A percentile compares a stretch with the other conserved stretches of the same genome.
Evolutionary conservation across 2,797 vertebrate genomes (phyloP).

Genomic region (Scarus forsteni): DNA sequence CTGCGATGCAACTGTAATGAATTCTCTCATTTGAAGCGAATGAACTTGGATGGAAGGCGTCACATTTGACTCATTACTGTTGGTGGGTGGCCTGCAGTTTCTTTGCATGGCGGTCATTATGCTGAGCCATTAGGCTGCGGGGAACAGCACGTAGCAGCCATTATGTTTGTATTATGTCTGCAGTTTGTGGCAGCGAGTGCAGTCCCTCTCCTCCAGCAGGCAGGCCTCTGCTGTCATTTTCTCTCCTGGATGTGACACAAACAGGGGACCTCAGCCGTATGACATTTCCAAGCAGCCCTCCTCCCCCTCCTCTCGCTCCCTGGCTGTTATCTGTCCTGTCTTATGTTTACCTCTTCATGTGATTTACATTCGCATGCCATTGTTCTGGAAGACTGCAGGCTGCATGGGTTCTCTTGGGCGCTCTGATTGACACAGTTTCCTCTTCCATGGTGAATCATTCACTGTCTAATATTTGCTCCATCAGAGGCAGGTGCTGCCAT

Average conservation of each 20-base stretch:
- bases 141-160: conserved; percentile 8
- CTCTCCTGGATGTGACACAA: conserved; percentile 29
- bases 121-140: conserved; percentile 39
- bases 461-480: conserved; percentile 63
- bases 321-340: conserved; percentile 37
- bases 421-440: conserved; percentile 38
- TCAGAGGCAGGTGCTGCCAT: conserved; percentile 45
- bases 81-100: conserved; percentile 36
- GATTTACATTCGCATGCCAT: conserved; percentile 47
- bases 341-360: conserved; percentile 51
- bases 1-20: conserved; percentile 27
- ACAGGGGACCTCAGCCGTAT: conserved; percentile 36
- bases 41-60: conserved; percentile 39
- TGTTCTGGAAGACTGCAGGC: conserved; percentile 40
- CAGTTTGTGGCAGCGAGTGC: conserved; percentile 32
- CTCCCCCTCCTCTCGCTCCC: neutral
- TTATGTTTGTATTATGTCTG: conserved; percentile 42
- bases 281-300: conserved; percentile 29
- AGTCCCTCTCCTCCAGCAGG: conserved; percentile 16
- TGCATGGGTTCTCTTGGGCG: conserved; percentile 9
- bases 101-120: conserved; percentile 39
- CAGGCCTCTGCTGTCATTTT: conserved; percentile 38
- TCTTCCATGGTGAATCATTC: conserved; percentile 54
- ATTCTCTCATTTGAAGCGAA: conserved; percentile 40
- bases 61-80: conserved; percentile 45